A percentile compares a stretch with the other conserved stretches of the same genome.
These are phyloP conservation scores for Odontamblyopus rebecca DNA, from an alignment of 2,797 vertebrate genomes.

Conservation along the genomic window DNA sequence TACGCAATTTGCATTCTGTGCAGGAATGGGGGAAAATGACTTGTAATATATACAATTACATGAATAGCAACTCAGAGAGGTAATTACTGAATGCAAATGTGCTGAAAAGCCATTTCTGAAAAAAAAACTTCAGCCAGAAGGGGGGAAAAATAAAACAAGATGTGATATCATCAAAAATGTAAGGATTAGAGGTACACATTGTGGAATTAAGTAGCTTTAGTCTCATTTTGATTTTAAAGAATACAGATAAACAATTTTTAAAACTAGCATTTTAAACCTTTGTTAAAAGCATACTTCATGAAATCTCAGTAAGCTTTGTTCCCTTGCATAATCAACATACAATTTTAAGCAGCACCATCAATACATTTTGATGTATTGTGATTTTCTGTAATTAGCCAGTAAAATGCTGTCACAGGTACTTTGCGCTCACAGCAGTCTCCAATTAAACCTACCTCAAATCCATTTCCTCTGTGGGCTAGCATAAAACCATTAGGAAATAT, in stretches of 20 bases:
- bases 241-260: no score
- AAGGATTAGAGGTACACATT: neutral
- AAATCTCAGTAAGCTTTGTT: neutral
- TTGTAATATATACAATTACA: constrained; percentile 7
- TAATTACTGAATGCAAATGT: constrained; percentile 12
- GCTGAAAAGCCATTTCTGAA: constrained; percentile 14
- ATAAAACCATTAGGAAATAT: constrained; percentile 15
- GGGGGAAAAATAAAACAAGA: constrained; percentile 3
- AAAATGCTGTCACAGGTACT: neutral
- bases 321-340: neutral
- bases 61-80: neutral
- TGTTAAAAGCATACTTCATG: neutral
- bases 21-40: neutral
- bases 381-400: neutral
- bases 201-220: neutral
- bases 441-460: neutral
- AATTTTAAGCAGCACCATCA: neutral
- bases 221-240: no score
- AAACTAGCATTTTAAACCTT: neutral
- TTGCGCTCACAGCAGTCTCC: neutral
- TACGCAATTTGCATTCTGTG: constrained; percentile 12
- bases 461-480: neutral
- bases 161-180: constrained; percentile 3
- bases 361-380: neutral
- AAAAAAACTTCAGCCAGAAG: constrained; percentile 15